Conservation (phyloP, 2,113 vertebrate species). For the Pseudorhombus dupliciocellatus region DNA sequence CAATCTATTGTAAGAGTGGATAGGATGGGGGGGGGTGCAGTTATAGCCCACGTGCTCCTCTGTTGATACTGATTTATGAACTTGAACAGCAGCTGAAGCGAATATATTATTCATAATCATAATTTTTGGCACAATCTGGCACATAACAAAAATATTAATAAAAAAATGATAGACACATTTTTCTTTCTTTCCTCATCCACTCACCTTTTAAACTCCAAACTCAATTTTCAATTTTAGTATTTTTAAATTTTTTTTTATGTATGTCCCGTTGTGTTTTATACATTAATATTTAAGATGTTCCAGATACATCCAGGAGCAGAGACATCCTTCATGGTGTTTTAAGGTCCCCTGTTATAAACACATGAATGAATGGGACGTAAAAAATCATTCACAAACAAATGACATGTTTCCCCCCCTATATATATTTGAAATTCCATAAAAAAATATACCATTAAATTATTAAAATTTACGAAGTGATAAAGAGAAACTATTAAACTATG, state of each 20-base stretch:
- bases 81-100: neutral
- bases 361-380: neutral
- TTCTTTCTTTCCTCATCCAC: too few relatives aligned
- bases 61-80: conserved; percentile 46
- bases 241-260: too few relatives aligned
- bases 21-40: conserved; percentile 7
- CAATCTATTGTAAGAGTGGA: neutral
- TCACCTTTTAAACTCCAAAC: too few relatives aligned
- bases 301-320: conserved; percentile 38
- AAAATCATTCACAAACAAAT: neutral
- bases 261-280: too few relatives aligned
- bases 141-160: too few relatives aligned
- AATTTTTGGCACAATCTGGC: neutral
- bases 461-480: neutral
- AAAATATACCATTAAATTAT: neutral
- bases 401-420: neutral
- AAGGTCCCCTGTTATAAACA: conserved; percentile 24
- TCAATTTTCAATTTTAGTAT: too few relatives aligned
- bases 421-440: neutral
- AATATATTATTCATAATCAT: neutral
- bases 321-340: conserved; percentile 50
- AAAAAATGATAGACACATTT: too few relatives aligned
- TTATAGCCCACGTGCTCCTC: conserved; percentile 28
- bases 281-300: neutral
- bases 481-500: neutral